Evolutionary conservation across 2,797 vertebrate species (phyloP).

Genomic region (Acestrorhynchus altus): DNA sequence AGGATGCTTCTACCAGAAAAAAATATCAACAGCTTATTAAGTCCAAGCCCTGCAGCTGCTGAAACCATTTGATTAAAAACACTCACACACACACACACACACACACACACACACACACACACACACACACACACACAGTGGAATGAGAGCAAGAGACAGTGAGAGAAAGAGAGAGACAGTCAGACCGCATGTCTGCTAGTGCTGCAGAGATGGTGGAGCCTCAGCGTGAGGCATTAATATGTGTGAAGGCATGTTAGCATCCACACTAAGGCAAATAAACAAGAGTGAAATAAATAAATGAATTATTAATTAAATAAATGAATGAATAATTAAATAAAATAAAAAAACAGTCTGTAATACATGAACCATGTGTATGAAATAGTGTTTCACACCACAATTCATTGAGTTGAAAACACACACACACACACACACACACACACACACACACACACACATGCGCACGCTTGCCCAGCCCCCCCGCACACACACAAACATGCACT

Average conservation of each 20-base stretch:
- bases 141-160: neutral
- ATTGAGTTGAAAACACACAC: slow-evolving; percentile 4
- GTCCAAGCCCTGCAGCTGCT: slow-evolving; percentile 51
- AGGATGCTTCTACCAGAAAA: slow-evolving; percentile 33
- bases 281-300: neutral
- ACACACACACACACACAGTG: neutral
- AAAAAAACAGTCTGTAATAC: neutral
- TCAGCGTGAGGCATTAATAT: slow-evolving; percentile 5
- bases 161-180: neutral
- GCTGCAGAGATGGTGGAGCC: neutral
- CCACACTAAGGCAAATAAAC: neutral
- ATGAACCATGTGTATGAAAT: slow-evolving; percentile 18
- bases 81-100: too few species aligned
- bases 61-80: slow-evolving; percentile 52
- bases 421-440: neutral
- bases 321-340: too few species aligned
- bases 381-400: slow-evolving; percentile 18
- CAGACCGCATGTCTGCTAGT: neutral
- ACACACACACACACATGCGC: neutral
- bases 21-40: slow-evolving; percentile 64
- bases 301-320: too few species aligned
- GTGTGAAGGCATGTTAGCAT: neutral
- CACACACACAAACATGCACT: slow-evolving; percentile 5
- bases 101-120: too few species aligned
- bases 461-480: neutral